Base-by-base conservation (phyloP, 2,797 vertebrate species). In the Australoheros facetus region DNA sequence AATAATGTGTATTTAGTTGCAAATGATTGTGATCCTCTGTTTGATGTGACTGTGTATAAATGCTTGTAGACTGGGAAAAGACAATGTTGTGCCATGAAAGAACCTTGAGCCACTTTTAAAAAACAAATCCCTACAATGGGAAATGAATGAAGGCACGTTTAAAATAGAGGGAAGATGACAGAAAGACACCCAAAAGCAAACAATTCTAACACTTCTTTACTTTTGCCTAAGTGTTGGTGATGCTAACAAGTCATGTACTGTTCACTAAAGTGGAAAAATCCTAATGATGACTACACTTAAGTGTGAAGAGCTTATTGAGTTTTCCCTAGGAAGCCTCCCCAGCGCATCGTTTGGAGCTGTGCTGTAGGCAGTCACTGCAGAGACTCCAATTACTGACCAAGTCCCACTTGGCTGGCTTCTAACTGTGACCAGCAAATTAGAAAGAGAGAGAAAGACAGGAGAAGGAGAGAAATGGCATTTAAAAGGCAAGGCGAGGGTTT, bases 331-430 rank as follows among this genome's bases (percentile, higher is more conserved):
- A 93, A 90, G 80, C 77, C 87, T 94, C 93, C 90, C 92, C 73
- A 42, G 91, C 94, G 94, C 88, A 92, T 94, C 83, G 21, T 92
- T 93, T 84, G 86, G 90, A 88, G 90, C 91, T 79, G 75, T 93
- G 92, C 94, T 93, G 87, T 80, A 93, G 89, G 89, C 92, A 93
- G 88, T 84, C 92, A 88, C 92, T 92, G 92, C 91, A 92, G 84
- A 95, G 93, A 94, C 91, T 94, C 93, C 93, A 95, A 94, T 95
- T 95, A 95, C 93, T 90, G 93, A 91, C 92, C 88, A 89, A 88
- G 92, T 95, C 94, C 94, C 94, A 94, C 86, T 86, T 86, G 90
- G 86, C 90, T 93, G 92, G 86, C 89, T 94, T 87, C 92, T 94
- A 92, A 94, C 90, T 93, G 92, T 91, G 90, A 91, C 92, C 92